Conservation (phyloP, 2,888 invertebrate genomes). For the Cacoxenus indagator region DNA sequence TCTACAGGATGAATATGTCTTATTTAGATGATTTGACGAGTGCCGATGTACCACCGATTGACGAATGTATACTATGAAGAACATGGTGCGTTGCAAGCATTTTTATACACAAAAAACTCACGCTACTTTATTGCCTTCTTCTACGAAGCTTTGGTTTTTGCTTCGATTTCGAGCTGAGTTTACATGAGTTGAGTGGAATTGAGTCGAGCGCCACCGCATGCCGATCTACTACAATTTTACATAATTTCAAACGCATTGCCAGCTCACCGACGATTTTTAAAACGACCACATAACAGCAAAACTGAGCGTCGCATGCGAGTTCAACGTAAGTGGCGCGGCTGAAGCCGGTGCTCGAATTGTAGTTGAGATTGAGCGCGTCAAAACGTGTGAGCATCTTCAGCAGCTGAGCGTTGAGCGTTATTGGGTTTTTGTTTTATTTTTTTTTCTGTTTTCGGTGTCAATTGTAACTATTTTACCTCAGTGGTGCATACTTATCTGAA, state of each 20-base stretch:
- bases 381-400: background rate
- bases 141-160: constrained; percentile 19
- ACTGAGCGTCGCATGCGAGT: background rate
- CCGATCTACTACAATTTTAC: constrained; percentile 25
- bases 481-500: background rate
- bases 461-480: constrained; percentile 1
- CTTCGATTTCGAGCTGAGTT: constrained; percentile 29
- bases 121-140: constrained; percentile 20
- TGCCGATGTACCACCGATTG: constrained; percentile 58
- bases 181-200: background rate
- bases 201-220: constrained; percentile 45
- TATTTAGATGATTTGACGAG: constrained; percentile 31
- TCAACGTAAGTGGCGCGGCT: constrained; percentile 1
- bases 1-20: constrained; percentile 27
- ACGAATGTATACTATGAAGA: constrained; percentile 67
- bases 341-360: constrained; percentile 25
- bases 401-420: background rate
- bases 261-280: constrained; percentile 12
- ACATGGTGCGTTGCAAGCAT: constrained; percentile 56
- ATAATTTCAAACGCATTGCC: constrained; percentile 55
- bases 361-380: constrained; percentile 19
- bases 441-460: background rate
- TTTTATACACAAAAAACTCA: constrained; percentile 64
- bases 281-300: background rate
- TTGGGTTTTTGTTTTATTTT: background rate